Evolutionary conservation across 2,888 invertebrate genomes (phyloP).

Genomic region (Brassicogethes aeneus): DNA sequence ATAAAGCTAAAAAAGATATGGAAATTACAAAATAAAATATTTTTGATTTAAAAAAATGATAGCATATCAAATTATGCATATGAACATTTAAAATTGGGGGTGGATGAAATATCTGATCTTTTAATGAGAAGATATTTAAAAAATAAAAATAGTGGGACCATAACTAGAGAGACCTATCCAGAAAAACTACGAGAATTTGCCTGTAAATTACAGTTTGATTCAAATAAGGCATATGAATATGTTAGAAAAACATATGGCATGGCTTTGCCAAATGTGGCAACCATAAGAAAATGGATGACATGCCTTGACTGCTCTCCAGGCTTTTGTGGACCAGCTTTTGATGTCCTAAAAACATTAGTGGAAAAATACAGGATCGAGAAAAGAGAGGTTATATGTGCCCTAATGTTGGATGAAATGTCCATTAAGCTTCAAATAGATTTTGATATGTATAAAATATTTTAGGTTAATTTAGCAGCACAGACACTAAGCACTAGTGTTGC

Average conservation of each 20-base stretch:
- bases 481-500: neutral
- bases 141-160: no score
- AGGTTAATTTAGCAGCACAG: neutral
- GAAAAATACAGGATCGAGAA: neutral
- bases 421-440: neutral
- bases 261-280: neutral
- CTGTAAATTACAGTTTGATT: slow-evolving; percentile 1
- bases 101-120: no score
- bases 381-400: neutral
- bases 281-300: neutral
- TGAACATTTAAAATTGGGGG: no score
- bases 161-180: slow-evolving; percentile 1
- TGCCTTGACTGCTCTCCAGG: neutral
- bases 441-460: neutral
- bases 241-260: neutral
- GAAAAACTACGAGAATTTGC: slow-evolving; percentile 1
- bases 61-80: no score
- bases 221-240: slow-evolving; percentile 1
- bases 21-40: neutral
- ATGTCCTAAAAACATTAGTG: neutral
- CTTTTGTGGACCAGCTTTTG: neutral
- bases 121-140: no score
- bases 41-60: neutral
- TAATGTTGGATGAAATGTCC: slow-evolving; percentile 2
- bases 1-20: no score